A percentile compares a stretch with the other conserved stretches of the same genome.
These are phyloP conservation scores for Anodontia alba DNA, from an alignment of 2,888 invertebrate species.

Conservation along the genomic window DNA sequence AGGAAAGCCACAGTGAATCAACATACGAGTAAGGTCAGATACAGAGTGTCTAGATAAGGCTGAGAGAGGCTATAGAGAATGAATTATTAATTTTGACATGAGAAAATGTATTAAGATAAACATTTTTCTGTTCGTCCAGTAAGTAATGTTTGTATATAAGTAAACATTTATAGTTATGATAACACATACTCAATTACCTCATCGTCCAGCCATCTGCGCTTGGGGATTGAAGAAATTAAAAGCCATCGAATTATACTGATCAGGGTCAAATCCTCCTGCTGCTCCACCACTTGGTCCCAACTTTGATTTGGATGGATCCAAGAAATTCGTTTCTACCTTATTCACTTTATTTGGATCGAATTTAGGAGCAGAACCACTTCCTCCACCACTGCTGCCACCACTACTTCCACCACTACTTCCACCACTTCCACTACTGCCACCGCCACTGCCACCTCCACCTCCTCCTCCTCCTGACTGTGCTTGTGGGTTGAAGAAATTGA, in stretches of 20 bases:
- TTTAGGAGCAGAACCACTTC: constrained; percentile 29
- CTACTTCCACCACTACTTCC: constrained; percentile 25
- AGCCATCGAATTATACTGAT: constrained; percentile 52
- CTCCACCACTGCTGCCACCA: constrained; percentile 20
- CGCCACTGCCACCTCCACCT: neutral
- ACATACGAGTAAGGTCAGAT: too few species aligned
- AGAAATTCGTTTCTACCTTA: constrained; percentile 56
- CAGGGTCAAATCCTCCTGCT: constrained; percentile 50
- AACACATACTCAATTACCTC: too few species aligned
- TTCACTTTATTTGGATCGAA: constrained; percentile 67
- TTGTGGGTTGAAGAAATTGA: constrained; percentile 50
- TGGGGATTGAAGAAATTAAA: constrained; percentile 55
- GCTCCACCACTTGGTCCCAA: constrained; percentile 56
- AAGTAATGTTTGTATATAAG: too few species aligned
- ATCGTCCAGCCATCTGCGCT: neutral
- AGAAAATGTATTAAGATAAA: too few species aligned
- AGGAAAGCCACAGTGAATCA: too few species aligned
- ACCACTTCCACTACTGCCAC: neutral
- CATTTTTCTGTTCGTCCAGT: too few species aligned
- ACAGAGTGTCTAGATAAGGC: too few species aligned
- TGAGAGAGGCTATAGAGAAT: too few species aligned
- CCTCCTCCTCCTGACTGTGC: neutral
- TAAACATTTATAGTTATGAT: too few species aligned
- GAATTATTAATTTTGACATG: too few species aligned
- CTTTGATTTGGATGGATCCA: constrained; percentile 58